Evolutionary conservation across 2,797 vertebrate genomes (phyloP).

Genomic region (Melanotaenia boesemani): DNA sequence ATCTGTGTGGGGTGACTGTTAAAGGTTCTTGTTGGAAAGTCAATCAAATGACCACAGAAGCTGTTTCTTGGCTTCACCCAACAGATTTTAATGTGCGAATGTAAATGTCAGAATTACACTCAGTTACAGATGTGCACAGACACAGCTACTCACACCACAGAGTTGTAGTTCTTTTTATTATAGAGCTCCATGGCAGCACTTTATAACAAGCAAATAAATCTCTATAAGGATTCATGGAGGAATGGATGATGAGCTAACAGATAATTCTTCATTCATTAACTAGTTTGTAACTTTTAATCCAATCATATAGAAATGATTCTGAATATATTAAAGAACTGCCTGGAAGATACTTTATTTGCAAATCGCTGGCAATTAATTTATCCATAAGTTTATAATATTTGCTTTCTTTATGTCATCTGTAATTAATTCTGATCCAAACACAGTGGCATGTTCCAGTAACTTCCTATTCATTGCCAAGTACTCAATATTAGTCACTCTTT

Average conservation of each 20-base stretch:
- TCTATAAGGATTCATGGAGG: neutral
- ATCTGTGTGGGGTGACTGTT: slow-evolving; percentile 17
- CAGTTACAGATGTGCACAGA: neutral
- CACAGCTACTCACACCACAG: neutral
- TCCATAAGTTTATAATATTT: neutral
- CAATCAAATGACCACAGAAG: slow-evolving; percentile 18
- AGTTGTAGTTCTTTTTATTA: neutral
- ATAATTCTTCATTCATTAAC: neutral
- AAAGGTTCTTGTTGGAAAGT: slow-evolving; percentile 14
- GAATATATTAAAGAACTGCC: neutral
- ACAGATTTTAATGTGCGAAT: neutral
- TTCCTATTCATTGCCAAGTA: neutral
- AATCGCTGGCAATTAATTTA: neutral
- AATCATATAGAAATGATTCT: neutral
- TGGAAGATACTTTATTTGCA: neutral
- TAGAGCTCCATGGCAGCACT: neutral
- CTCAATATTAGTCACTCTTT: neutral
- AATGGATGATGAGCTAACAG: neutral
- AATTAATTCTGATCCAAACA: neutral
- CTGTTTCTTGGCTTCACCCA: neutral
- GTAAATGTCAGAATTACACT: slow-evolving; percentile 9
- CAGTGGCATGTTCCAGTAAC: neutral
- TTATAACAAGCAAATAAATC: neutral
- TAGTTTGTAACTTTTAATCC: neutral
- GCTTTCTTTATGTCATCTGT: neutral